Evolutionary conservation across 1,140 invertebrate genomes (phyloP).

Genomic region (Aphidius ervi): DNA sequence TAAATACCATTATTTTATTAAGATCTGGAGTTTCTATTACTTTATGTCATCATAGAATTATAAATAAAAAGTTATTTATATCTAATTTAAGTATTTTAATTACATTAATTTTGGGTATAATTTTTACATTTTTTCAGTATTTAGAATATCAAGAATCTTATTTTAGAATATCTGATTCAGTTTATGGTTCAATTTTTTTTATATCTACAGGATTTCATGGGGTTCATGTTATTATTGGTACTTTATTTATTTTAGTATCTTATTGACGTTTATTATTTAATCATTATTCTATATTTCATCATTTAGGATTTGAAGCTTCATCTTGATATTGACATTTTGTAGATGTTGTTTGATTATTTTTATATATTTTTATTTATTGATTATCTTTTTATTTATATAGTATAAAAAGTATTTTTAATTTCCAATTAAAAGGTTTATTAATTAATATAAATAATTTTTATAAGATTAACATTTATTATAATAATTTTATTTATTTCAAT

Average conservation of each 20-base stretch:
- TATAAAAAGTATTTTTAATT: slow-evolving; percentile 66
- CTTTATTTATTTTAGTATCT: slow-evolving; percentile 59
- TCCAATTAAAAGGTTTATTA: slow-evolving; percentile 62
- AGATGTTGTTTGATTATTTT: slow-evolving; percentile 68
- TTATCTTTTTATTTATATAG: slow-evolving; percentile 61
- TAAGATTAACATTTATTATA: slow-evolving; percentile 47
- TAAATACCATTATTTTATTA: slow-evolving; percentile 62
- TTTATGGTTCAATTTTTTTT: slow-evolving; percentile 67
- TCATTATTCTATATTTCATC: slow-evolving; percentile 60
- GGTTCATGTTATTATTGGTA: slow-evolving; percentile 67
- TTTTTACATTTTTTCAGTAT: slow-evolving; percentile 53
- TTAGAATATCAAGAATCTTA: slow-evolving; percentile 50
- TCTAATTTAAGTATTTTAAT: slow-evolving; percentile 45
- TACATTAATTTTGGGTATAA: slow-evolving; percentile 57
- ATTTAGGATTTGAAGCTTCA: slow-evolving; percentile 67
- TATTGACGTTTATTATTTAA: slow-evolving; percentile 52
- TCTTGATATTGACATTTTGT: slow-evolving; percentile 75
- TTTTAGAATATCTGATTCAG: slow-evolving; percentile 59
- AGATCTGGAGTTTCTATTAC: slow-evolving; percentile 57
- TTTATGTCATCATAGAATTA: slow-evolving; percentile 56
- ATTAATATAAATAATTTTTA: slow-evolving; percentile 40
- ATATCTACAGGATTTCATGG: slow-evolving; percentile 71
- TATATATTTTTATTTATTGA: slow-evolving; percentile 66
- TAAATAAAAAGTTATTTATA: slow-evolving; percentile 53
- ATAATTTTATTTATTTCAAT: slow-evolving; percentile 43